Percentiles rank a stretch among this genome's conserved stretches.
Evolutionary conservation across 53 echinoderm and acorn worm genomes (phyloP).

Genomic region (Paelopatides confundens): DNA sequence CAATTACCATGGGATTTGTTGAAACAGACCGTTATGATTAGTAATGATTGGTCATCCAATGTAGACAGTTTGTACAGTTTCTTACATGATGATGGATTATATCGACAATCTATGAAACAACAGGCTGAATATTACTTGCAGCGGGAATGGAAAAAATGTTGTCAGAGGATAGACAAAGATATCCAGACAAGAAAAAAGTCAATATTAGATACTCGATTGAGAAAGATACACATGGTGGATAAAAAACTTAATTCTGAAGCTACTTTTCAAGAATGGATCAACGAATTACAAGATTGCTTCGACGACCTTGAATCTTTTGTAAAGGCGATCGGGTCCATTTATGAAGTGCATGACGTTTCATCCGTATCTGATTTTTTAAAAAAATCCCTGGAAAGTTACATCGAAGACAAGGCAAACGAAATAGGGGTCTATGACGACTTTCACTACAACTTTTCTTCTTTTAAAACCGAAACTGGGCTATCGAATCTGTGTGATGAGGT

Average conservation of each 20-base stretch:
- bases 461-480: neutral
- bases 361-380: neutral
- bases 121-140: neutral
- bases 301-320: neutral
- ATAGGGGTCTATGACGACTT: neutral
- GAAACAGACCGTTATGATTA: neutral
- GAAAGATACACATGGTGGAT: neutral
- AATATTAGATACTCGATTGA: neutral
- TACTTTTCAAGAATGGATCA: neutral
- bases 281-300: neutral
- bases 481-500: neutral
- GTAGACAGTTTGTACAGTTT: neutral
- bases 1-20: neutral
- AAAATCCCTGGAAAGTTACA: neutral
- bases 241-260: neutral
- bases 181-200: neutral
- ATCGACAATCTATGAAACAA: neutral
- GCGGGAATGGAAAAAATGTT: neutral
- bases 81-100: neutral
- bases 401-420: neutral
- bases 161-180: neutral
- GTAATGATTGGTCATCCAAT: neutral
- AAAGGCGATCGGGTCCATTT: neutral
- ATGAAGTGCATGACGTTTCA: neutral
- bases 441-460: neutral